Percentiles rank a stretch among this genome's conserved stretches.
These are phyloP conservation scores for Osmerus eperlanus DNA, from an alignment of 2,113 vertebrate genomes.

Conservation along the genomic window DNA sequence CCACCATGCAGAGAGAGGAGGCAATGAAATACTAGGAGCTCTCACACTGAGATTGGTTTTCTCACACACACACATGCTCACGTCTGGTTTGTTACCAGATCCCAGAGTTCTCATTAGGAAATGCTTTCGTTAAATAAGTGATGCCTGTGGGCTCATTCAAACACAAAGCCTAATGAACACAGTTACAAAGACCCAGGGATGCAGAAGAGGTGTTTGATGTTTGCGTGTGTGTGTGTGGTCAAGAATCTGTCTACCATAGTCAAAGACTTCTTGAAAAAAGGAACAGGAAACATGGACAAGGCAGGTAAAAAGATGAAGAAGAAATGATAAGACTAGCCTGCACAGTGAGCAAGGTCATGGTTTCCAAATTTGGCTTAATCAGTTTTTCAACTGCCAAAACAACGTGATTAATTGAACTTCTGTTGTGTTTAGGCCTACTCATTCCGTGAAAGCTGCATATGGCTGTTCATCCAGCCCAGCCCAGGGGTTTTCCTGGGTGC, in stretches of 20 bases:
- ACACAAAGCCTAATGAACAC: background rate
- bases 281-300: background rate
- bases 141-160: conserved; percentile 6
- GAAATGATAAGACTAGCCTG: background rate
- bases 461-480: too few species aligned
- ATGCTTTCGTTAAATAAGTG: background rate
- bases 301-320: background rate
- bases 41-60: background rate
- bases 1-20: background rate
- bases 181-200: background rate
- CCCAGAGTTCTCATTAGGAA: conserved; percentile 5
- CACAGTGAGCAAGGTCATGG: background rate
- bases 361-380: background rate
- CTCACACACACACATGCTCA: conserved; percentile 2
- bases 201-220: background rate
- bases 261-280: too few species aligned
- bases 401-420: too few species aligned
- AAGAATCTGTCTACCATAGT: background rate
- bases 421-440: too few species aligned
- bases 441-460: too few species aligned
- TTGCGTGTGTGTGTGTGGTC: background rate
- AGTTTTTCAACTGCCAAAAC: background rate
- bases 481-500: too few species aligned
- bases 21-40: background rate
- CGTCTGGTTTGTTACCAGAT: background rate